Evolutionary conservation across 2,888 invertebrate genomes (phyloP).

Genomic region (Abrostola triplasia): DNA sequence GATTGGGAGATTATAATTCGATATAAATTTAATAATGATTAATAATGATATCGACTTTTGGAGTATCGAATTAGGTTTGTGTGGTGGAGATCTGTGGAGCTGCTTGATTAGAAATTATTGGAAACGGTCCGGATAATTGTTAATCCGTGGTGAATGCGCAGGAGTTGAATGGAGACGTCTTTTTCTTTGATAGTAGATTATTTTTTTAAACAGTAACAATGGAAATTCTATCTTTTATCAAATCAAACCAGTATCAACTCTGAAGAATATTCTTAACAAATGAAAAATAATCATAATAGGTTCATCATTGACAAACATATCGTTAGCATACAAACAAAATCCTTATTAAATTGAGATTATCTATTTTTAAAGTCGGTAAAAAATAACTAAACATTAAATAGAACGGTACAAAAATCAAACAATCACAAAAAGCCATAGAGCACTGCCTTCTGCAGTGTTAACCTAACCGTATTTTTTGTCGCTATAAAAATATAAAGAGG

Average conservation of each 20-base stretch:
- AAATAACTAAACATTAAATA: no score
- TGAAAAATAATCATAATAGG: no score
- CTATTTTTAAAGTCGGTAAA: no score
- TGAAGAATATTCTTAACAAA: no score
- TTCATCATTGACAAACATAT: no score
- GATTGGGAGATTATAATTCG: constrained; percentile 81
- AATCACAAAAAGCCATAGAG: neutral
- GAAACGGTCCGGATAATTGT: constrained; percentile 31
- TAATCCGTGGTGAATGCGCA: constrained; percentile 26
- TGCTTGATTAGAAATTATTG: constrained; percentile 42
- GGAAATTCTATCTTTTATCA: no score
- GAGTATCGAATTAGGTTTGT: constrained; percentile 63
- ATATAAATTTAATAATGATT: constrained; percentile 86
- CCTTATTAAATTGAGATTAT: no score
- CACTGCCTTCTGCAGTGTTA: neutral
- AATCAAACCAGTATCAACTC: no score
- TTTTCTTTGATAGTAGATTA: neutral
- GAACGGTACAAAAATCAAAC: no score
- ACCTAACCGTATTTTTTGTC: neutral
- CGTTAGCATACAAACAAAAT: no score
- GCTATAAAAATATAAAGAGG: constrained; percentile 6
- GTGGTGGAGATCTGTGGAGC: constrained; percentile 41
- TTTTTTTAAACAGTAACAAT: no score
- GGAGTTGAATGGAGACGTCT: constrained; percentile 15
- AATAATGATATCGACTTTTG: constrained; percentile 80